A percentile compares a stretch with the other conserved stretches of the same genome.
These are phyloP conservation scores for Cylas formicarius DNA, from an alignment of 1,140 invertebrate species.

Conservation along the genomic window DNA sequence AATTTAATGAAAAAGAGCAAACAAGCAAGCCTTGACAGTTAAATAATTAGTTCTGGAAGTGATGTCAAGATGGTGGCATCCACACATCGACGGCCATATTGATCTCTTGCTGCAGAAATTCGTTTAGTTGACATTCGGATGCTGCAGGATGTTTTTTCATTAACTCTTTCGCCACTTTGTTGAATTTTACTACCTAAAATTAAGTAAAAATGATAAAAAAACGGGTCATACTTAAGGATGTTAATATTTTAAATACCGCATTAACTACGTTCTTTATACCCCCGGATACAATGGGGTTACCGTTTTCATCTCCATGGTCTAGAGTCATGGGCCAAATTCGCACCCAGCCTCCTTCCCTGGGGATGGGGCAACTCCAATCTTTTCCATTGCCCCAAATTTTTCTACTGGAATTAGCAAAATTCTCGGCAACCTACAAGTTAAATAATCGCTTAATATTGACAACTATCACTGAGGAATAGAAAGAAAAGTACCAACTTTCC, in stretches of 20 bases:
- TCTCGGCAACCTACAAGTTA: slow-evolving; percentile 24
- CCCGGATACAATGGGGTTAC: slow-evolving; percentile 5
- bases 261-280: slow-evolving; percentile 31
- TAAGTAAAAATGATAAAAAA: slow-evolving; percentile 2
- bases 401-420: slow-evolving; percentile 18
- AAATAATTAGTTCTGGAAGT: slow-evolving; percentile 1
- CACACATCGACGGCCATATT: slow-evolving; percentile 34
- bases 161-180: slow-evolving; percentile 33
- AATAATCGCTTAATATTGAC: slow-evolving; percentile 9
- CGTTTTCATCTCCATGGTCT: slow-evolving; percentile 14
- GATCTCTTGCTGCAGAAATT: slow-evolving; percentile 32
- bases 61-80: slow-evolving; percentile 31
- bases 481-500: slow-evolving; percentile 13
- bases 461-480: not conserved
- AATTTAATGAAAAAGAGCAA: no score
- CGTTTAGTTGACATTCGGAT: slow-evolving; percentile 36
- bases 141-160: slow-evolving; percentile 33
- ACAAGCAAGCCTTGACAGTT: no score
- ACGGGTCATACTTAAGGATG: slow-evolving; percentile 6
- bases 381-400: slow-evolving; percentile 53
- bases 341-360: slow-evolving; percentile 54
- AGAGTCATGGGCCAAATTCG: slow-evolving; percentile 48
- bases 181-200: slow-evolving; percentile 36
- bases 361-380: slow-evolving; percentile 50
- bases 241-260: slow-evolving; percentile 18